Evolutionary conservation across 2,113 vertebrate genomes (phyloP), one percentile per base, ranked within the genome.

Genomic region (Epinephelus lanceolatus): DNA sequence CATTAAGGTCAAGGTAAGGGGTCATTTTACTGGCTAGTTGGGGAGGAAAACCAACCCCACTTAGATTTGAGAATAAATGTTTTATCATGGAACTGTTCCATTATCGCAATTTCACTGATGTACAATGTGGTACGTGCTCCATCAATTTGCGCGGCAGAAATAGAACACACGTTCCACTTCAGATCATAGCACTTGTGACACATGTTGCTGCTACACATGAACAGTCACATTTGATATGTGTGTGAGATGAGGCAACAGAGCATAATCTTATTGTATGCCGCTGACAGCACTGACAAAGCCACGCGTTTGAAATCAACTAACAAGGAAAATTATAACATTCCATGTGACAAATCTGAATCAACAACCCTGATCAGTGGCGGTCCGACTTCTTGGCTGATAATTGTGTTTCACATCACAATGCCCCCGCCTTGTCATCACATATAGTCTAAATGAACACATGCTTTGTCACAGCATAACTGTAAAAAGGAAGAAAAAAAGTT

Each of bases 221-320:
- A 15, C 6, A 56, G 21, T 52, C 71, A 23, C 45, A 49, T 60
- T 47, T 61, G 69, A 73, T 77, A 17, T 51, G 63, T 69, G 61
- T 21, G 17, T 30, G 27, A 70, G 47, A 70, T 40, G 66, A 81
- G 71, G 70, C 40, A 81, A 40, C 33, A 56, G 25, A 51, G 15
- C 27, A 1, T 67, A 10, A 49, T 77, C 27, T 62, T 71, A 15
- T 82, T 60, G 56, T 57, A 45, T 71, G 23, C n/a, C 45, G n/a
- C 5, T 5, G 47, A 53, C 55, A 75, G 55, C 10, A 9, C 47
- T 72, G 57, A 60, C 68, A 72, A 72, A 72, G 67, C 17, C 4
- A 47, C 23, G 75, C 11, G 7, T 81, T 86, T 78, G 56, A 72
- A 78, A 71, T 76, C 30, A 47, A n/a, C 52, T 8, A 67, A 82